Conservation (phyloP, 30 jellyfish, hydroid and myxozoan species). For the Sanderia malayensis region DNA sequence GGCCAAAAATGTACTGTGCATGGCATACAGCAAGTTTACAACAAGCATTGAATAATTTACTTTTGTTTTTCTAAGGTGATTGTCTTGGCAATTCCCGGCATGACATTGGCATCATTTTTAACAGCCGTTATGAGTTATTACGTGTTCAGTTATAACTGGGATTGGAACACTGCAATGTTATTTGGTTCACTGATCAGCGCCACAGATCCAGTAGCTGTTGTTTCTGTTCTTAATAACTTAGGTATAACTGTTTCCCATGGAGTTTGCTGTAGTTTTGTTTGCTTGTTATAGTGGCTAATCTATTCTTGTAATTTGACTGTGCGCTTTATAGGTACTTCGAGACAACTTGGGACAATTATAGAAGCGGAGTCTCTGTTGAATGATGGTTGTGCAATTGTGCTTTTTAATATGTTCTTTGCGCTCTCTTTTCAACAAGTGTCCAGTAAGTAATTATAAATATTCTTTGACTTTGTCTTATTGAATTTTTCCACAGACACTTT, state of each 20-base stretch:
- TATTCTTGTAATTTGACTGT: too few relatives aligned
- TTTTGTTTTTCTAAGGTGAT: too few relatives aligned
- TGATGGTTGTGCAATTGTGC: conserved; percentile 95
- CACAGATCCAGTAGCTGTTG: conserved; percentile 97
- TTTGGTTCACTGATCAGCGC: conserved; percentile 89
- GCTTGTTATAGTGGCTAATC: too few relatives aligned
- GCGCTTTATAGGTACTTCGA: conserved; percentile 88
- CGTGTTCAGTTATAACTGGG: conserved; percentile 81
- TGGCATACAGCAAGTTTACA: too few relatives aligned
- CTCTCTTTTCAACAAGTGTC: conserved; percentile 59
- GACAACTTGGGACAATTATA: conserved; percentile 81
- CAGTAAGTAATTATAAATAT: conserved; percentile 36
- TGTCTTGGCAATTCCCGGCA: conserved; percentile 83
- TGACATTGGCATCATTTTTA: conserved; percentile 81
- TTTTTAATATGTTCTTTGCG: conserved; percentile 61
- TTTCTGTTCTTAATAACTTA: conserved; percentile 69
- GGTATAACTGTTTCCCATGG: too few relatives aligned
- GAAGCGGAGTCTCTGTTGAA: conserved; percentile 90
- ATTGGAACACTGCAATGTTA: conserved; percentile 71
- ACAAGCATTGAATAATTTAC: too few relatives aligned
- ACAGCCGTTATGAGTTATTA: conserved; percentile 85
- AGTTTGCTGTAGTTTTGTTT: too few relatives aligned
- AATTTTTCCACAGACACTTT: too few relatives aligned
- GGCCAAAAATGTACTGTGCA: too few relatives aligned
- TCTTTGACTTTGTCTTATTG: too few relatives aligned